These are phyloP conservation scores for Chrysocyon brachyurus DNA, from an alignment of 2,797 vertebrate species.

Conservation along the genomic window DNA sequence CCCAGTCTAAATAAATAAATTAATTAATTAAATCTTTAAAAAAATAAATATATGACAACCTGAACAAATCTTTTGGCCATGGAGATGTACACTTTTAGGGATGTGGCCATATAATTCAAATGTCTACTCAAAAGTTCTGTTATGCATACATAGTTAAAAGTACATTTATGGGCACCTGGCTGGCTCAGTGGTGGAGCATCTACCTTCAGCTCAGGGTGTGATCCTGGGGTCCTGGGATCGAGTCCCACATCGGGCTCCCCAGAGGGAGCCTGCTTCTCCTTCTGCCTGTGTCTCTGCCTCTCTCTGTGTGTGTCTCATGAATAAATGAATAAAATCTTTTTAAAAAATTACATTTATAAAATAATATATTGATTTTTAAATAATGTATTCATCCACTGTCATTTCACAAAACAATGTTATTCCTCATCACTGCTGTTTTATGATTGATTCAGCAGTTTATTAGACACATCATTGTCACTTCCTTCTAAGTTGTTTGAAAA, in stretches of 20 bases:
- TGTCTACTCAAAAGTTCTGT: slow-evolving; percentile 20
- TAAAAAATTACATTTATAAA: not conserved
- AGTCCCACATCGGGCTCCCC: too few relatives aligned
- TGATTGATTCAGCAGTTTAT: not conserved
- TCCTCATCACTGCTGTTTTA: not conserved
- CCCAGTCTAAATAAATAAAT: not conserved
- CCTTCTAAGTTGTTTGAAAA: not conserved
- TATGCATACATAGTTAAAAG: not conserved
- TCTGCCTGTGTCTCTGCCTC: too few relatives aligned
- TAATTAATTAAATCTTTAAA: too few relatives aligned
- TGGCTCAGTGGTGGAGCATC: too few relatives aligned
- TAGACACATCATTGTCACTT: not conserved
- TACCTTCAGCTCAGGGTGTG: too few relatives aligned
- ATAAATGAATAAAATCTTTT: too few relatives aligned
- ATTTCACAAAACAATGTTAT: slow-evolving; percentile 1
- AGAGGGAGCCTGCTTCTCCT: too few relatives aligned
- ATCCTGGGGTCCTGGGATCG: too few relatives aligned
- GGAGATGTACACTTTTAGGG: not conserved
- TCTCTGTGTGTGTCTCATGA: too few relatives aligned
- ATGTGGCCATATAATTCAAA: not conserved
- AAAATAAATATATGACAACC: not conserved
- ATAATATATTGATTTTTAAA: not conserved
- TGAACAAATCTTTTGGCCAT: not conserved
- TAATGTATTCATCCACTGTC: not conserved
- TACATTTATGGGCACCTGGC: not conserved